Conservation (phyloP, 2,797 vertebrate species). For the Melanotaenia pygmaea region DNA sequence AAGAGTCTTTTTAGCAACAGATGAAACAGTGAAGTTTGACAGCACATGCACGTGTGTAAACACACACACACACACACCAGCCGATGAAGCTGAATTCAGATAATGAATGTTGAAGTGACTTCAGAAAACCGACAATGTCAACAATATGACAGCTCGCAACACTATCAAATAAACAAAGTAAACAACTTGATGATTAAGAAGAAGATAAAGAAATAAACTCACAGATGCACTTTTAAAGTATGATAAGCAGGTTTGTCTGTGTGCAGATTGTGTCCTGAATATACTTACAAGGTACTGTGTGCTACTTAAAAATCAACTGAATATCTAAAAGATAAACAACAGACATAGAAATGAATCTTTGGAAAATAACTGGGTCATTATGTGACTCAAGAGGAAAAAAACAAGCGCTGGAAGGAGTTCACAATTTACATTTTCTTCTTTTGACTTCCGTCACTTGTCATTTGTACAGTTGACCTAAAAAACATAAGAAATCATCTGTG, state of each 20-base stretch:
- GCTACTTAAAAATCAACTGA: conserved; percentile 45
- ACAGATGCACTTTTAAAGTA: conserved; percentile 21
- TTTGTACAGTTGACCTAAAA: conserved; percentile 72
- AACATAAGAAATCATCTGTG: conserved; percentile 61
- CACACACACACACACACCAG: conserved; percentile 11
- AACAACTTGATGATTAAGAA: conserved; percentile 66
- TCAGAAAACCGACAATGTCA: conserved; percentile 65
- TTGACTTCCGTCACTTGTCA: conserved; percentile 63
- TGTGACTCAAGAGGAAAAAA: conserved; percentile 71
- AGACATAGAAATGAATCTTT: conserved; percentile 51
- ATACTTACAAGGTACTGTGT: conserved; percentile 21
- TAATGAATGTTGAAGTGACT: conserved; percentile 75
- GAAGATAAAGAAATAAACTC: conserved; percentile 38
- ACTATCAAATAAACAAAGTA: conserved; percentile 63
- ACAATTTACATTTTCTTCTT: conserved; percentile 41
- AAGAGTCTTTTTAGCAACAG: conserved; percentile 72
- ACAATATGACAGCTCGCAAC: conserved; percentile 59
- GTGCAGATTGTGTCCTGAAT: conserved; percentile 22
- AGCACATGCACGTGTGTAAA: conserved; percentile 42
- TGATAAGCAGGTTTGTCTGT: not conserved
- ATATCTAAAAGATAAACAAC: conserved; percentile 67
- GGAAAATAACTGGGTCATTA: conserved; percentile 73
- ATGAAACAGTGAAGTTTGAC: conserved; percentile 78
- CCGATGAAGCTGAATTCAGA: conserved; percentile 52
- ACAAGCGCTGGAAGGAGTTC: conserved; percentile 48